Evolutionary conservation across 1,140 invertebrate species (phyloP).

Genomic region (Liolophura sinensis): DNA sequence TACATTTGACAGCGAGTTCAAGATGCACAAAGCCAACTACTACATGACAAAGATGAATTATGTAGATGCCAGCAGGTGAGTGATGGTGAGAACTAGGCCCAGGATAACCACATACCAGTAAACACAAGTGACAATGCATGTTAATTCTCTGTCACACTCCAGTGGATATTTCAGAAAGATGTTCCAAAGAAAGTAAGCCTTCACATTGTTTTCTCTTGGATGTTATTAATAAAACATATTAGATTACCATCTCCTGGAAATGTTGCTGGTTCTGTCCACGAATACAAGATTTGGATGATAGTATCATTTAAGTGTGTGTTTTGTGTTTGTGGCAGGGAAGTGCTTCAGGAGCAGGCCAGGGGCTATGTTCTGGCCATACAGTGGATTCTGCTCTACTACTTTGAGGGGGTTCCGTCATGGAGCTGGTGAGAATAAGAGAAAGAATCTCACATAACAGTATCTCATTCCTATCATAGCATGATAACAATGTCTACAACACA

Average conservation of each 20-base stretch:
- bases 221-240: too few species aligned
- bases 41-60: constrained; percentile 89
- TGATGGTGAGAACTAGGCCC: too few species aligned
- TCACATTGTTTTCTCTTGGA: too few species aligned
- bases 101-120: too few species aligned
- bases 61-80: constrained; percentile 64
- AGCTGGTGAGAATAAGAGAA: constrained; percentile 79
- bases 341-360: constrained; percentile 78
- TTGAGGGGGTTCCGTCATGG: constrained; percentile 94
- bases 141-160: too few species aligned
- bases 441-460: too few species aligned
- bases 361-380: constrained; percentile 92
- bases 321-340: constrained; percentile 65
- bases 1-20: constrained; percentile 71
- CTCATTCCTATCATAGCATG: too few species aligned
- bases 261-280: not conserved
- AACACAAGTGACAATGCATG: too few species aligned
- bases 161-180: too few species aligned
- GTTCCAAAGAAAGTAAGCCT: too few species aligned
- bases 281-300: not conserved
- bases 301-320: constrained; percentile 1
- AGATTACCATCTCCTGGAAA: not conserved
- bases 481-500: too few species aligned
- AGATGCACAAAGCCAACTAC: constrained; percentile 85
- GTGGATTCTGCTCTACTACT: constrained; percentile 97